Percentiles rank a stretch among this genome's conserved stretches.
Evolutionary conservation across 1,140 invertebrate species (phyloP).

Genomic region (Drosophila gunungcola): DNA sequence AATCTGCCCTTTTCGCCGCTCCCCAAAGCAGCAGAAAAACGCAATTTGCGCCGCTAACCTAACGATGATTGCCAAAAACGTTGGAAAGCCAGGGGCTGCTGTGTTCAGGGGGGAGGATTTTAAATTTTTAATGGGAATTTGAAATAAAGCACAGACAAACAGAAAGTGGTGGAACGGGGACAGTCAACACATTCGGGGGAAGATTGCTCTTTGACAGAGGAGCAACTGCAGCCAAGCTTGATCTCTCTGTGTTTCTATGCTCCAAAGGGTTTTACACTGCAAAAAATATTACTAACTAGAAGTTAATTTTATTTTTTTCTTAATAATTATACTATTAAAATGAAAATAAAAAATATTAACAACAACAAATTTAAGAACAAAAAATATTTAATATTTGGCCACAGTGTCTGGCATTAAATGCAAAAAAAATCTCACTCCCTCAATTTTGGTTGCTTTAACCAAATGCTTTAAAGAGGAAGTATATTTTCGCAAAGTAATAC

Average conservation of each 20-base stretch:
- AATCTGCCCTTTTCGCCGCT: constrained; percentile 17
- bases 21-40: constrained; percentile 51
- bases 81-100: constrained; percentile 15
- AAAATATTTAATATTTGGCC: too few relatives aligned
- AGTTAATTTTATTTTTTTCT: too few relatives aligned
- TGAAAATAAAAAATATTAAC: too few relatives aligned
- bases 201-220: constrained; percentile 54
- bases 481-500: too few relatives aligned
- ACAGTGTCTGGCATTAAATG: too few relatives aligned
- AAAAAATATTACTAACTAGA: neutral
- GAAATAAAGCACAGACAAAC: constrained; percentile 64
- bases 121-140: constrained; percentile 81
- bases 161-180: constrained; percentile 31
- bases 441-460: too few relatives aligned
- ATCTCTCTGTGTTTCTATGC: constrained; percentile 6
- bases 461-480: too few relatives aligned
- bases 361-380: too few relatives aligned
- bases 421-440: too few relatives aligned
- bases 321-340: too few relatives aligned
- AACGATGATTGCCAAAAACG: constrained; percentile 75
- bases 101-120: constrained; percentile 53
- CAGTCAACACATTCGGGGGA: constrained; percentile 43
- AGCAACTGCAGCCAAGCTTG: constrained; percentile 29
- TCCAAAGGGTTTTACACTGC: constrained; percentile 15
- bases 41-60: constrained; percentile 76